Evolutionary conservation across 2,888 invertebrate species (phyloP).

Genomic region (Ormyrus rosae): DNA sequence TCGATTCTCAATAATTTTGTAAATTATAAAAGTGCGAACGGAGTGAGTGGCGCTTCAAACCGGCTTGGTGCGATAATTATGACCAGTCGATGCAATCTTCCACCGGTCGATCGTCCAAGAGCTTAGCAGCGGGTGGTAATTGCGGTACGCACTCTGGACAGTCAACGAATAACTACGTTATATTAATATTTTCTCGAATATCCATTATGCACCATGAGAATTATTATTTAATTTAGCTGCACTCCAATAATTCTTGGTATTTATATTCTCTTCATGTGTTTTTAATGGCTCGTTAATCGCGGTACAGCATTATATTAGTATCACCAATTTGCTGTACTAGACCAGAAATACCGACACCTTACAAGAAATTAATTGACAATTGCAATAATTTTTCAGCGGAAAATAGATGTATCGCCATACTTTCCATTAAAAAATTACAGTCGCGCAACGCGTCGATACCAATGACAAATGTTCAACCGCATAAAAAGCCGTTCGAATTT

Average conservation of each 20-base stretch:
- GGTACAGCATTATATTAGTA: too few relatives aligned
- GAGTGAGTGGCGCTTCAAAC: constrained; percentile 32
- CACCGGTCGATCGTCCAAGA: not conserved
- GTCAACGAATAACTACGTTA: constrained; percentile 28
- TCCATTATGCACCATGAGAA: constrained; percentile 28
- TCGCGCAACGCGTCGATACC: too few relatives aligned
- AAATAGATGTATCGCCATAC: too few relatives aligned
- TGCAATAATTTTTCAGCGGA: too few relatives aligned
- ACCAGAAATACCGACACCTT: too few relatives aligned
- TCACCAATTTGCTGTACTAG: too few relatives aligned
- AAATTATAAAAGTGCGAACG: not conserved
- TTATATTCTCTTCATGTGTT: too few relatives aligned
- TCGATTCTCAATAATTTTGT: constrained; percentile 18
- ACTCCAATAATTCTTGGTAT: not conserved
- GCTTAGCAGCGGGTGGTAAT: constrained; percentile 43
- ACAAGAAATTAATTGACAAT: too few relatives aligned
- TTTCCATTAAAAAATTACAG: too few relatives aligned
- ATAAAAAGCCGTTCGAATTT: too few relatives aligned
- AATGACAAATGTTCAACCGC: too few relatives aligned
- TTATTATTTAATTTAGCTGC: constrained; percentile 29
- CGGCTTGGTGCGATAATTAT: constrained; percentile 43
- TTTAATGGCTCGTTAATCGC: too few relatives aligned
- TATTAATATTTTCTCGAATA: constrained; percentile 35
- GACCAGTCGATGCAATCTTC: constrained; percentile 25
- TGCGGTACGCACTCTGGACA: constrained; percentile 13